phyloP scores from a whole-genome alignment of 2,888 invertebrate species.

The Gastracanthus pulcherrimus region DNA sequence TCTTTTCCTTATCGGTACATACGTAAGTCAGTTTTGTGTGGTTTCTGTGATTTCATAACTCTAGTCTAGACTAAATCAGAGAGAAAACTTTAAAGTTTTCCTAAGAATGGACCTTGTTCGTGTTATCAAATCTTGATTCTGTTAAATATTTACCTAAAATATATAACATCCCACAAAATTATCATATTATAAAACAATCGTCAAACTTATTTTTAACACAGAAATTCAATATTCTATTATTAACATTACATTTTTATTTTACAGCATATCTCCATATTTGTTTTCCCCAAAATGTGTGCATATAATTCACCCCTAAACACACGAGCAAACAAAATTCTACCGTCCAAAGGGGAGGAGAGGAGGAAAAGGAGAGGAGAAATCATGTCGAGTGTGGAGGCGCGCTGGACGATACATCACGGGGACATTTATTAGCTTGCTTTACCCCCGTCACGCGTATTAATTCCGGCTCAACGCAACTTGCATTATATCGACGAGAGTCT shows the following conservation, averaged over 20 bases:
- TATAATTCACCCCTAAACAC: not conserved
- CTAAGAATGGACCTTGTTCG: not conserved
- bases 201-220: too few species aligned
- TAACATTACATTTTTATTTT: not conserved
- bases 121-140: too few species aligned
- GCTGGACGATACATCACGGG: conserved; percentile 47
- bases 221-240: not conserved
- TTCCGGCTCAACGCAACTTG: not conserved
- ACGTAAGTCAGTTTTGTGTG: not conserved
- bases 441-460: conserved; percentile 56
- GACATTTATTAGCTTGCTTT: conserved; percentile 59
- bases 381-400: not conserved
- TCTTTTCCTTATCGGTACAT: not conserved
- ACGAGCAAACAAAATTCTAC: not conserved
- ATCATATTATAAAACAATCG: too few species aligned
- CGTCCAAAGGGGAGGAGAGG: not conserved
- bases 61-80: not conserved
- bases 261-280: not conserved
- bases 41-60: not conserved
- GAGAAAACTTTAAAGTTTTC: not conserved
- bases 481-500: conserved; percentile 6
- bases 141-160: too few species aligned
- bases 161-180: too few species aligned
- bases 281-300: not conserved
- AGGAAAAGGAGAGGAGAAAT: conserved; percentile 1